These are phyloP conservation scores for Thomomys bottae DNA, from an alignment of 2,113 vertebrate genomes.

Conservation along the genomic window DNA sequence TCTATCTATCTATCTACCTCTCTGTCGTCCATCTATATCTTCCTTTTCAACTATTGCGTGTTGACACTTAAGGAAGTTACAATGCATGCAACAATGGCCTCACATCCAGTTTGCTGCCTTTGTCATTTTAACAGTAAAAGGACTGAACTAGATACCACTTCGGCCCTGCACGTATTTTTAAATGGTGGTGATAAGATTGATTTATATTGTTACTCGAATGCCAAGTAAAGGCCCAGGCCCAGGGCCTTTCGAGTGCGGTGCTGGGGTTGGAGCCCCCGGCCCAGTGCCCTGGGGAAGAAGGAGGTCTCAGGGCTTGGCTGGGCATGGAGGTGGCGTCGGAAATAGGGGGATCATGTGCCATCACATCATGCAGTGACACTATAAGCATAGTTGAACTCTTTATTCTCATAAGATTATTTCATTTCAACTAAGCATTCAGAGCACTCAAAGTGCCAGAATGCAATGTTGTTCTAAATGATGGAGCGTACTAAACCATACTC, in stretches of 20 bases:
- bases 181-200: background rate
- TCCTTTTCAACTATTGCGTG: background rate
- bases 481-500: background rate
- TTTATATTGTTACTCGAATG: too few relatives aligned
- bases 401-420: slow-evolving; percentile 2
- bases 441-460: background rate
- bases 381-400: too few relatives aligned
- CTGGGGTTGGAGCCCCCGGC: too few relatives aligned
- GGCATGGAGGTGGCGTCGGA: background rate
- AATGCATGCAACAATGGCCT: background rate
- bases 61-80: background rate
- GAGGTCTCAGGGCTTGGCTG: too few relatives aligned
- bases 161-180: background rate
- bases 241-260: too few relatives aligned
- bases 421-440: background rate
- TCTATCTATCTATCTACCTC: background rate
- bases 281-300: too few relatives aligned
- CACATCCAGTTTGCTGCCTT: background rate
- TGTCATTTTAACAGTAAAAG: slow-evolving; percentile 25
- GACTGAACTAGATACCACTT: background rate
- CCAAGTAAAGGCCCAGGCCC: too few relatives aligned
- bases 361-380: background rate
- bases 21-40: too few relatives aligned
- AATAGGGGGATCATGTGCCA: background rate
- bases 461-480: slow-evolving; percentile 14